Evolutionary conservation across 1,140 invertebrate genomes (phyloP).

Genomic region (Zaprionus davidi): DNA sequence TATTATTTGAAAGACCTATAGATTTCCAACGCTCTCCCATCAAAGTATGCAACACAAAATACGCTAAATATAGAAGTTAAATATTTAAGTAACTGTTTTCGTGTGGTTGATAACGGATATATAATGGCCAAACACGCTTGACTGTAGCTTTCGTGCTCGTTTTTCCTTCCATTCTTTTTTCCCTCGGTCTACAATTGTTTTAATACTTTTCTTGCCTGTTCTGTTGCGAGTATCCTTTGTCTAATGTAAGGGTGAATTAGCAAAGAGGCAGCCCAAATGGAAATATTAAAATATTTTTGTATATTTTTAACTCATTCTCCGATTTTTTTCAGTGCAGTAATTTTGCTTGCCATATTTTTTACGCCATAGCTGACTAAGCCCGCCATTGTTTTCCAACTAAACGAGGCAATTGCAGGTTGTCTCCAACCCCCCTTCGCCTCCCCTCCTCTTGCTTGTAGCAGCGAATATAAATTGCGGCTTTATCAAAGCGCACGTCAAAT

Average conservation of each 20-base stretch:
- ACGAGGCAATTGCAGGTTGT: slow-evolving; percentile 67
- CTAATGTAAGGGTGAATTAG: slow-evolving; percentile 76
- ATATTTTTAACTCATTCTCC: neutral
- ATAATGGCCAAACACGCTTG: too few relatives aligned
- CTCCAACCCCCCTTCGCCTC: slow-evolving; percentile 9
- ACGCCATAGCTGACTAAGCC: slow-evolving; percentile 59
- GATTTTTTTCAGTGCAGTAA: slow-evolving; percentile 57
- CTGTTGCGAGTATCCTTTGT: slow-evolving; percentile 37
- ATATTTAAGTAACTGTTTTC: too few relatives aligned
- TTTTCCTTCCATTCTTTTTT: neutral
- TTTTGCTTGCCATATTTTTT: slow-evolving; percentile 70
- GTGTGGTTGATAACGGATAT: too few relatives aligned
- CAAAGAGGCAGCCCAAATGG: slow-evolving; percentile 70
- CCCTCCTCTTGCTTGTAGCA: slow-evolving; percentile 24
- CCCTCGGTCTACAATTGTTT: slow-evolving; percentile 20
- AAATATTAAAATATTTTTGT: slow-evolving; percentile 37
- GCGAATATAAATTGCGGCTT: slow-evolving; percentile 84
- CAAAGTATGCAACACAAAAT: too few relatives aligned
- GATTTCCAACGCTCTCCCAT: too few relatives aligned
- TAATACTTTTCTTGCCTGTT: slow-evolving; percentile 12
- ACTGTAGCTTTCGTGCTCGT: too few relatives aligned
- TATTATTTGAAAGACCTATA: too few relatives aligned
- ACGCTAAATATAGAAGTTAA: too few relatives aligned
- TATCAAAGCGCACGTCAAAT: slow-evolving; percentile 83
- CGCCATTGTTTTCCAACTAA: slow-evolving; percentile 78